phyloP scores from a whole-genome alignment of 2,797 vertebrate genomes.

The Chanos chanos region DNA sequence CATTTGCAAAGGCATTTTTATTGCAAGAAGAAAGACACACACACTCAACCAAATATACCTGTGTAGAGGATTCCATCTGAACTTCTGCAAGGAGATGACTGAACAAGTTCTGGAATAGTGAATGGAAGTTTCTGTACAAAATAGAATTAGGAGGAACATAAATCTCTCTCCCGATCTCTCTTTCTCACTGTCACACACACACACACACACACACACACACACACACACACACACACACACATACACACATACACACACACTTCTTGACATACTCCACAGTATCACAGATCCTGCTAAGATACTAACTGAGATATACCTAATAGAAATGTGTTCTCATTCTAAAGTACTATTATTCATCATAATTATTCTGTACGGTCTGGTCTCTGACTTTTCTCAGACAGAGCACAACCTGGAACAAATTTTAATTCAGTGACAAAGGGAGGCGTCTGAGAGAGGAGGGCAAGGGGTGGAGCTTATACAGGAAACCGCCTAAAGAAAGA shows the following conservation, averaged over 20 bases:
- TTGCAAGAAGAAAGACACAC: slow-evolving; percentile 6
- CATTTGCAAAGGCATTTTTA: not conserved
- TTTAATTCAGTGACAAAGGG: too few species aligned
- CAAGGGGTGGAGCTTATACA: too few species aligned
- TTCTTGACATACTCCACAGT: too few species aligned
- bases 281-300: too few species aligned
- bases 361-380: too few species aligned
- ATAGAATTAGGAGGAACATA: not conserved
- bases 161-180: slow-evolving; percentile 16
- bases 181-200: not conserved
- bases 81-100: slow-evolving; percentile 93
- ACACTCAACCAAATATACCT: slow-evolving; percentile 66
- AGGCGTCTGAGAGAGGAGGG: too few species aligned
- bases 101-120: slow-evolving; percentile 95
- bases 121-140: slow-evolving; percentile 85
- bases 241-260: not conserved
- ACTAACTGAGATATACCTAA: too few species aligned
- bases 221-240: not conserved
- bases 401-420: too few species aligned
- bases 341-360: too few species aligned
- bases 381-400: too few species aligned
- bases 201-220: not conserved
- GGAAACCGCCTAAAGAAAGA: too few species aligned
- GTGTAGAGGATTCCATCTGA: slow-evolving; percentile 94
- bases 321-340: too few species aligned